Percentiles rank a stretch among this genome's conserved stretches.
These are phyloP conservation scores for Fulica atra DNA, from an alignment of 2,113 vertebrate species.

Conservation along the genomic window DNA sequence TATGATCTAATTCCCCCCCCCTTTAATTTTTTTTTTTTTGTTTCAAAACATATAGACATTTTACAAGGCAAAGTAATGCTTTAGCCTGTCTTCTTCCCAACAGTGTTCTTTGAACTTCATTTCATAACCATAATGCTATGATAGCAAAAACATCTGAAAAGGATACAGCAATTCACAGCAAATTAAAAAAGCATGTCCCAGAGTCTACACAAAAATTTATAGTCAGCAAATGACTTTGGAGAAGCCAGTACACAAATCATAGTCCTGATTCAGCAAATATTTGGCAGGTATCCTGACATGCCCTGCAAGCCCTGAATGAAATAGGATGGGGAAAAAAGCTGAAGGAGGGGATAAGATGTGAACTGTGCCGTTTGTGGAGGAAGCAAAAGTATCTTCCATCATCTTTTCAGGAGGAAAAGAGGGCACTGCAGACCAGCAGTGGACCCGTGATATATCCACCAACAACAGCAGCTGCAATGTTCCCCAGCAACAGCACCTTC, in stretches of 20 bases:
- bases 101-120: conserved; percentile 8
- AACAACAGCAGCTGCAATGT: background rate
- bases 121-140: conserved; percentile 40
- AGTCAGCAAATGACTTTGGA: conserved; percentile 2
- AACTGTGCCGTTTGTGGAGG: background rate
- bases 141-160: conserved; percentile 48
- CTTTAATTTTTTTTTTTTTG: background rate
- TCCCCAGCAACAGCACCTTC: background rate
- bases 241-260: conserved; percentile 8
- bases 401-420: background rate
- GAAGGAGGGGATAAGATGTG: background rate
- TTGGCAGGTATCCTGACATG: conserved; percentile 22
- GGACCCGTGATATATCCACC: background rate
- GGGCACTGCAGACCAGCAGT: background rate
- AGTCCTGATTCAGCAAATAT: conserved; percentile 40
- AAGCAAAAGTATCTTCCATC: background rate
- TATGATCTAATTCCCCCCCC: background rate
- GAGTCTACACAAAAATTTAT: background rate
- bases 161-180: background rate
- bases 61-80: background rate
- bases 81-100: background rate
- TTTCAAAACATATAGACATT: conserved; percentile 5
- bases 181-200: conserved; percentile 38
- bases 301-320: background rate
- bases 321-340: background rate